phyloP scores from a whole-genome alignment of 1,140 invertebrate species.

The Penaeus japonicus region DNA sequence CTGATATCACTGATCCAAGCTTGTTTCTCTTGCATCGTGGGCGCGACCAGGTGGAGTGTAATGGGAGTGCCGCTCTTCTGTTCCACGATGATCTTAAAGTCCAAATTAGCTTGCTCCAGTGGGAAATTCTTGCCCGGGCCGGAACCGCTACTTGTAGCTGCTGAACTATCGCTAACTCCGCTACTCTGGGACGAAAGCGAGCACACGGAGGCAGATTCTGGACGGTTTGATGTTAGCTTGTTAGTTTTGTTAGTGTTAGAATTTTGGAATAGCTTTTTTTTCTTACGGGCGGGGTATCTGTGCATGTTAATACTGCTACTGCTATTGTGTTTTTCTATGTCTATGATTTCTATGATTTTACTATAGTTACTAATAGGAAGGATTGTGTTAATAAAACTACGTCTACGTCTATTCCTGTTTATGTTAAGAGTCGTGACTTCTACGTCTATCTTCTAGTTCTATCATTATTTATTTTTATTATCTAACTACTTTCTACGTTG shows the following conservation, averaged over 20 bases:
- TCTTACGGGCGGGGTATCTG: background rate
- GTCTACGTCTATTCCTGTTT: too few relatives aligned
- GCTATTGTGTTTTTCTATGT: too few relatives aligned
- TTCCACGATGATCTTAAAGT: conserved; percentile 85
- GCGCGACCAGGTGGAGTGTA: conserved; percentile 80
- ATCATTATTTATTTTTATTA: too few relatives aligned
- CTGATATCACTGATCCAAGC: conserved; percentile 95
- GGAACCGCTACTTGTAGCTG: conserved; percentile 62
- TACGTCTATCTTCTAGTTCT: too few relatives aligned
- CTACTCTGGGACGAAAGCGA: conserved; percentile 71
- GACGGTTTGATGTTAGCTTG: conserved; percentile 53
- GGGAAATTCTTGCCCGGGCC: conserved; percentile 54
- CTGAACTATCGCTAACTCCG: conserved; percentile 67
- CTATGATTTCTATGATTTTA: too few relatives aligned
- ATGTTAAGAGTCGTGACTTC: too few relatives aligned
- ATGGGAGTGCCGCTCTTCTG: conserved; percentile 71
- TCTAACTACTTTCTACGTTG: too few relatives aligned
- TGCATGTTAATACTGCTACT: too few relatives aligned
- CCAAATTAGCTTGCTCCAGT: conserved; percentile 76
- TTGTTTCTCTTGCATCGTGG: conserved; percentile 87
- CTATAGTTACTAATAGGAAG: too few relatives aligned
- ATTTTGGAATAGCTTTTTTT: too few relatives aligned
- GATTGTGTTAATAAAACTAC: too few relatives aligned
- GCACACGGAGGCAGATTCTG: conserved; percentile 69
- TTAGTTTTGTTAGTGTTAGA: background rate